Base-by-base conservation (phyloP, 2,888 invertebrate genomes). In the Loripinus fragilis region DNA sequence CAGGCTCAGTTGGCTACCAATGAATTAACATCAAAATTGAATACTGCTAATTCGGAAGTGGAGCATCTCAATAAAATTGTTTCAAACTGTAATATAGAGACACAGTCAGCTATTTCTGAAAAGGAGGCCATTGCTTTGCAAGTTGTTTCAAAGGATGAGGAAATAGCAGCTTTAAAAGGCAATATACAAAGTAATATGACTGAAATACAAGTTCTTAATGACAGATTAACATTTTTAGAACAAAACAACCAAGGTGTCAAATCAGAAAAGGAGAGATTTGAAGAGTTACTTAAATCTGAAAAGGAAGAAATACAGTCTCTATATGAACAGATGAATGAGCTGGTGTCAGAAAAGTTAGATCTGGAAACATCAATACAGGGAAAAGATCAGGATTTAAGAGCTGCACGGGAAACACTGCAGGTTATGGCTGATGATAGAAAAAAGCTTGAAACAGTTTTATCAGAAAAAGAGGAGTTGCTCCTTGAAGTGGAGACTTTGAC, bases 321-420 rank as follows among this genome's bases (percentile, higher is more conserved):
- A 67, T 85, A 87, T 80, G 80, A 78, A 45, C 81, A 83, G 50
- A 81, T 88, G 68, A 86, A 89, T 52, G 81, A 83, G 42, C 60
- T 86, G 15, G 70, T 81, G 12, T 81, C 80, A 33, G 88, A 88
- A 68, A 88, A 87, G 50, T 41, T 83, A 66, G 78, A 85, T 23
- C 23, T 87, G 12, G 86, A 89, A 71, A 72, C 78, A 5, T 71
- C 15, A 28, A 20, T 85, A 5, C 74, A 79, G 64, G 86, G 87
- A 45, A 86, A 84, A 68, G 84, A 87, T 65, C 67, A 81, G 71
- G 74, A 81, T 64, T 45, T 86, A 28, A 69, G 71, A 48, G 80
- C 30, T 72, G 78, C 81, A 65, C 76, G 69, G 33, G 78, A 69
- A 23, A 79, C 79, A 41, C 71, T 83, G 2, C 73, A 75, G 68